These are phyloP conservation scores for Tauraco erythrolophus DNA, from an alignment of 2,113 vertebrate genomes.

Conservation along the genomic window DNA sequence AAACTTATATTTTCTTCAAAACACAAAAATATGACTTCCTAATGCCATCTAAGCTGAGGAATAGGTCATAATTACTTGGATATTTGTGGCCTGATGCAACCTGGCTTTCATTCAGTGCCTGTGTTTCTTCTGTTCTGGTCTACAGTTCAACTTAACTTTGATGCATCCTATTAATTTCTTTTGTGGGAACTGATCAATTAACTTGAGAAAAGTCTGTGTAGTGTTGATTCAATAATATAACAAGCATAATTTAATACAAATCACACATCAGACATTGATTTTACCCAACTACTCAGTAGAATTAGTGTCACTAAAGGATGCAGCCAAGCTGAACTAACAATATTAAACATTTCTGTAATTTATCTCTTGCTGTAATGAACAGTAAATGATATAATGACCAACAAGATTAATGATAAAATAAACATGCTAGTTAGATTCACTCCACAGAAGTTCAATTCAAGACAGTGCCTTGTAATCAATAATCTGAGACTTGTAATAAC, in stretches of 20 bases:
- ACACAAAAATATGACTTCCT: background rate
- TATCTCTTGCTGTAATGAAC: slow-evolving; percentile 76
- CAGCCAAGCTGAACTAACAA: slow-evolving; percentile 78
- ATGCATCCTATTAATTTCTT: slow-evolving; percentile 74
- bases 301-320: slow-evolving; percentile 76
- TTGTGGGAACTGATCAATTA: slow-evolving; percentile 78
- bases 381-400: slow-evolving; percentile 78
- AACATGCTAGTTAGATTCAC: slow-evolving; percentile 70
- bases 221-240: slow-evolving; percentile 77
- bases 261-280: slow-evolving; percentile 77
- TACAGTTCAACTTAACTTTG: slow-evolving; percentile 60
- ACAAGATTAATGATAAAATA: slow-evolving; percentile 79
- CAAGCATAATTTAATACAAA: slow-evolving; percentile 81
- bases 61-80: background rate
- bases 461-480: slow-evolving; percentile 45
- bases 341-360: slow-evolving; percentile 78
- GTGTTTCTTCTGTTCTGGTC: slow-evolving; percentile 20
- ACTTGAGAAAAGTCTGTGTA: slow-evolving; percentile 73
- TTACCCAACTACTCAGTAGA: slow-evolving; percentile 73
- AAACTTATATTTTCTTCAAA: background rate
- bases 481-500: slow-evolving; percentile 25
- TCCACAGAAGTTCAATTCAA: slow-evolving; percentile 47
- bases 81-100: background rate
- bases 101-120: background rate
- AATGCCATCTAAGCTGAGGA: background rate